A percentile compares a stretch with the other conserved stretches of the same genome.
Evolutionary conservation across 2,113 vertebrate species (phyloP).

Genomic region (Myotis yumanensis): DNA sequence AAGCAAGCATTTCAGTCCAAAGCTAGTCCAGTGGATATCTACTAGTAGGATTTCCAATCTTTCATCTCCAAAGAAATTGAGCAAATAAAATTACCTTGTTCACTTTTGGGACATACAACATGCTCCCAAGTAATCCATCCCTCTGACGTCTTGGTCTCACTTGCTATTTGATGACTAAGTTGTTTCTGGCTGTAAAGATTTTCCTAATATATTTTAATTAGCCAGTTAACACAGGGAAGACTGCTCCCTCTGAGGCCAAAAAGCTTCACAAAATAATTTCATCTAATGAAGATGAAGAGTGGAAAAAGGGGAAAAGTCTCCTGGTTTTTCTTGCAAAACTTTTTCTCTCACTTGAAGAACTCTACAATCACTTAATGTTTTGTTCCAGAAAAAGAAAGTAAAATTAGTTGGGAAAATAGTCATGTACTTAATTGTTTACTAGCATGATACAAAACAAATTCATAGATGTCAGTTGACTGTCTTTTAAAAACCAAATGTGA

Average conservation of each 20-base stretch:
- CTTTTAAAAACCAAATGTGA: conserved; percentile 68
- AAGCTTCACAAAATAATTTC: conserved; percentile 44
- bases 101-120: neutral
- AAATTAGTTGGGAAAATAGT: conserved; percentile 60
- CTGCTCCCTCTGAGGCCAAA: conserved; percentile 42
- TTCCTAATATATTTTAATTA: conserved; percentile 70
- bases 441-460: conserved; percentile 63
- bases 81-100: conserved; percentile 41
- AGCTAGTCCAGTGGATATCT: conserved; percentile 7
- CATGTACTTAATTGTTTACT: conserved; percentile 42
- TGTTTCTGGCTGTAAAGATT: conserved; percentile 55
- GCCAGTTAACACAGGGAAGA: conserved; percentile 36
- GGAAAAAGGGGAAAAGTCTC: neutral
- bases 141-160: neutral
- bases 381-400: conserved; percentile 71
- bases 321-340: conserved; percentile 53
- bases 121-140: conserved; percentile 8
- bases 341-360: conserved; percentile 58
- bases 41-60: conserved; percentile 7
- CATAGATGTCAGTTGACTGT: conserved; percentile 52
- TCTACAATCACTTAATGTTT: conserved; percentile 48
- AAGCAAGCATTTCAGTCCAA: conserved; percentile 15
- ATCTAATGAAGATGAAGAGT: conserved; percentile 49
- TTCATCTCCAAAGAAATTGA: conserved; percentile 30
- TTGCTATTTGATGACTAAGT: conserved; percentile 56